Base-by-base conservation (phyloP, 2,888 invertebrate genomes). In the Brenthis hecate region DNA sequence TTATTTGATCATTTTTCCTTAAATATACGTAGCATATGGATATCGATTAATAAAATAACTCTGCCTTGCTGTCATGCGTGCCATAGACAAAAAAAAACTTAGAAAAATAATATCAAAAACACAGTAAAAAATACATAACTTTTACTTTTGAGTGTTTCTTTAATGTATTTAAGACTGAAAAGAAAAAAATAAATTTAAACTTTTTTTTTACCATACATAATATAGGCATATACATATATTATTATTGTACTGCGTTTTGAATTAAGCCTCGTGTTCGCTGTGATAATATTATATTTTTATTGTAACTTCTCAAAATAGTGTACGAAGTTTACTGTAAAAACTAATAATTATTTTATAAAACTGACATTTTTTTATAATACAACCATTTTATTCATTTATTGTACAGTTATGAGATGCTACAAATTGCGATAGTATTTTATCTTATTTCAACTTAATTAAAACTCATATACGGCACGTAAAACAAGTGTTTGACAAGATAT, bases 211-310 rank as follows among this genome's bases (percentile, higher is more conserved):
- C 13, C n/a, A 1, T 36, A 3, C 13, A 32, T 4, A 8, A 3
- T 1, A 36, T 56, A 51, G n/a, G 13, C 4, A 28, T 0, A 28
- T 28, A 28, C 3, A 28, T 57, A 50, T 23, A 47, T 55, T 28
- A n/a, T 56, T 16, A 19, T 56, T 68, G 36, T 63, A 62, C 32
- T 50, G 55, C 86, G 86, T 87, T 72, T 81, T 79, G 83, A 58
- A n/a, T n/a, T 23, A 81, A 81, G 84, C 83, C 85, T 87, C 85
- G 82, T 83, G 77, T 84, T 85, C 75, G 85, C 89, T 91, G 88
- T 89, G 88, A 89, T 89, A 86, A 82, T 55, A 50, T 65, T 23
- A 60, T 56, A 43, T 43, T 43, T 43, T 56, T 53, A 65, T 56
- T 51, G 19, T 65, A 32, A 50, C 50, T 4, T 50, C 32, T 57